A percentile compares a stretch with the other conserved stretches of the same genome.
Conservation (phyloP, 1,140 invertebrate species). For the Sitobion miscanthi region DNA sequence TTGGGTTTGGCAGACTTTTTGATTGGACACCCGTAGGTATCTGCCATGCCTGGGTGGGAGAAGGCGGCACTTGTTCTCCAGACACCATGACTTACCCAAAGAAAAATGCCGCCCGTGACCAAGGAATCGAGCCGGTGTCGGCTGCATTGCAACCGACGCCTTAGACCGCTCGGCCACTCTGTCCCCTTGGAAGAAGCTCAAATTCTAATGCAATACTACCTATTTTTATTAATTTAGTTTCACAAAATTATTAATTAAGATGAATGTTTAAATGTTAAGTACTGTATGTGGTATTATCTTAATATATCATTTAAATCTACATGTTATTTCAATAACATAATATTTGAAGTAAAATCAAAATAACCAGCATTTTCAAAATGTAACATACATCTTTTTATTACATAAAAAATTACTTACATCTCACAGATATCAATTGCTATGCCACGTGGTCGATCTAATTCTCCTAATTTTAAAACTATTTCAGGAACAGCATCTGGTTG, state of each 20-base stretch:
- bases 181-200: background rate
- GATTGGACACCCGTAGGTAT: no score
- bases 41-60: no score
- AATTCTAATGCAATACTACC: background rate
- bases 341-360: background rate
- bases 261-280: no score
- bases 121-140: no score
- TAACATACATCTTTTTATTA: background rate
- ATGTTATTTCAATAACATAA: background rate
- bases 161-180: no score
- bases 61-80: no score
- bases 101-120: no score
- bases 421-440: slow-evolving; percentile 83
- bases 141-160: no score
- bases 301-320: background rate
- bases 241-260: no score
- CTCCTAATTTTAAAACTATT: slow-evolving; percentile 72
- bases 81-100: no score
- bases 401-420: slow-evolving; percentile 64
- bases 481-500: slow-evolving; percentile 64
- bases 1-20: no score
- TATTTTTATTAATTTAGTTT: background rate
- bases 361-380: background rate
- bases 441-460: slow-evolving; percentile 80
- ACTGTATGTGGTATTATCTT: background rate